Percentiles rank a stretch among this genome's conserved stretches.
phyloP scores from a whole-genome alignment of 2,797 vertebrate genomes.

The Micropoecilia bifurca region DNA sequence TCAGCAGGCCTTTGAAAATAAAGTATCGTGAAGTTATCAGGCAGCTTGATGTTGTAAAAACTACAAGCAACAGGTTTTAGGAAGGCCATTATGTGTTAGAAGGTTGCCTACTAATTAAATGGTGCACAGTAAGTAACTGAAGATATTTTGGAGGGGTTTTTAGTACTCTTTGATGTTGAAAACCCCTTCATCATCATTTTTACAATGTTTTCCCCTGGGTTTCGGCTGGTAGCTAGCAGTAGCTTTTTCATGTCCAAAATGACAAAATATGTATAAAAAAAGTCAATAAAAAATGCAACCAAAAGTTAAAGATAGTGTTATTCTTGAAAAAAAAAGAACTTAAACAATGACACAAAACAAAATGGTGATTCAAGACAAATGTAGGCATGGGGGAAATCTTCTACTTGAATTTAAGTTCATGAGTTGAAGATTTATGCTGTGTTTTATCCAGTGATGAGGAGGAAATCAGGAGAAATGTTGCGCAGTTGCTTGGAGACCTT shows the following conservation, averaged over 20 bases:
- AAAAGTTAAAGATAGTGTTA: not conserved
- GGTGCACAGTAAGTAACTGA: conserved; percentile 51
- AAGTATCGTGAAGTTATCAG: conserved; percentile 31
- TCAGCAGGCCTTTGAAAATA: conserved; percentile 5
- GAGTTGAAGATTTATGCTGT: not conserved
- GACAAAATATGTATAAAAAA: not conserved
- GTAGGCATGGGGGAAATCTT: not conserved
- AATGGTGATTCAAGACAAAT: not conserved
- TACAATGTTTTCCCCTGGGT: not conserved
- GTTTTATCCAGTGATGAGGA: not conserved
- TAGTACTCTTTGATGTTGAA: not conserved
- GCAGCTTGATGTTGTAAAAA: conserved; percentile 23
- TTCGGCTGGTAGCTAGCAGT: not conserved
- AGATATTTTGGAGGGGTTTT: not conserved
- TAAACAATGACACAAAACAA: not conserved
- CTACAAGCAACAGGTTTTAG: conserved; percentile 6
- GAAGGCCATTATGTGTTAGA: conserved; percentile 45
- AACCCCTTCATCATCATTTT: not conserved
- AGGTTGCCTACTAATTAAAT: conserved; percentile 70
- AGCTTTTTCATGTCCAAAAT: not conserved
- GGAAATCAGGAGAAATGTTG: not conserved
- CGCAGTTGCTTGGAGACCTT: not conserved
- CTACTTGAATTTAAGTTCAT: not conserved
- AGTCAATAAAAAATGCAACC: not conserved
- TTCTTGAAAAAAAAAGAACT: not conserved